A percentile compares a stretch with the other conserved stretches of the same genome.
Evolutionary conservation across 2,113 vertebrate genomes (phyloP).

Genomic region (Harpagus bidentatus): DNA sequence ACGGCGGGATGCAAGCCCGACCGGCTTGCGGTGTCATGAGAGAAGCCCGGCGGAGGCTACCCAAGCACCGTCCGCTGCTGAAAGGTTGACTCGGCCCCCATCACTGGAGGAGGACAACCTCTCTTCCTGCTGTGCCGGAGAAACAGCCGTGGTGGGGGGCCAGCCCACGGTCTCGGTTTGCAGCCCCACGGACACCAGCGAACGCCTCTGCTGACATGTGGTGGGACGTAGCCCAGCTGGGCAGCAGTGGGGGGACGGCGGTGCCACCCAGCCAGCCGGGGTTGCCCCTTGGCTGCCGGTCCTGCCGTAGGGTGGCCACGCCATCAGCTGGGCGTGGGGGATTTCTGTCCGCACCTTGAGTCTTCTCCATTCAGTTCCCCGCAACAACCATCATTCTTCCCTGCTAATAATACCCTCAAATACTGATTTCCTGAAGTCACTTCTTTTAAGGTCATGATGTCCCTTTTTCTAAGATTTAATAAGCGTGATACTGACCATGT

Average conservation of each 20-base stretch:
- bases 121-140: background rate
- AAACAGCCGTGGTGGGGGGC: accelerated
- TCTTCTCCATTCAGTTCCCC: background rate
- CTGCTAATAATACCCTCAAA: background rate
- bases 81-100: background rate
- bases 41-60: background rate
- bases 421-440: background rate
- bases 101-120: background rate
- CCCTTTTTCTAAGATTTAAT: constrained; percentile 7
- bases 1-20: background rate
- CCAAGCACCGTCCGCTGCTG: background rate
- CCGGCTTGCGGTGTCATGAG: too few relatives aligned
- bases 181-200: background rate
- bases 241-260: background rate
- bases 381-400: background rate
- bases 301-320: accelerated
- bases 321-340: background rate
- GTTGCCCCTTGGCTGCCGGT: accelerated
- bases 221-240: background rate
- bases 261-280: background rate
- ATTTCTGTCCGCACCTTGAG: background rate
- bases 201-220: background rate
- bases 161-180: background rate
- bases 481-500: constrained; percentile 12
- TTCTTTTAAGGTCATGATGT: background rate